Evolutionary conservation across 2,797 vertebrate genomes (phyloP).

Genomic region (Acanthurus leucopareius): DNA sequence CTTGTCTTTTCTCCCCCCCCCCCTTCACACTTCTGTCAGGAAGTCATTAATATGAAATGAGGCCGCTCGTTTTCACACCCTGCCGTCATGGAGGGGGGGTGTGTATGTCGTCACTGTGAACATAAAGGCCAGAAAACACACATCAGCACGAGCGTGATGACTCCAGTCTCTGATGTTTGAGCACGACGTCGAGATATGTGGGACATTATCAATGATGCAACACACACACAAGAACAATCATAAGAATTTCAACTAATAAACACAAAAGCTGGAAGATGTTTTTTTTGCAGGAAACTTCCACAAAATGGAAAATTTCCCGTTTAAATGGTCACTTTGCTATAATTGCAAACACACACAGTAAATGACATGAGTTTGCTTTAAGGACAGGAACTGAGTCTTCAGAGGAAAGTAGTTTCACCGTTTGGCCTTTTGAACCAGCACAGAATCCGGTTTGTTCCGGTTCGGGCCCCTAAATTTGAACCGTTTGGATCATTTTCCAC

Average conservation of each 20-base stretch:
- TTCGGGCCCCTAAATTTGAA: no score
- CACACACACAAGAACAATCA: not conserved
- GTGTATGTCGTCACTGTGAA: not conserved
- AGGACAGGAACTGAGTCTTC: no score
- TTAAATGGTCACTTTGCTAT: no score
- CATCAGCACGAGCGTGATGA: not conserved
- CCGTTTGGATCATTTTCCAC: no score
- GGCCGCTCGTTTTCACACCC: slow-evolving; percentile 32
- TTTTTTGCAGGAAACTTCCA: not conserved
- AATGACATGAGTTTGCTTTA: no score
- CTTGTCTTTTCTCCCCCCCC: slow-evolving; percentile 38
- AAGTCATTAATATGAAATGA: slow-evolving; percentile 70
- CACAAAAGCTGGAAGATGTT: not conserved
- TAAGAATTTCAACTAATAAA: not conserved
- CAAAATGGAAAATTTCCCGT: not conserved
- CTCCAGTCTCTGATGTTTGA: not conserved
- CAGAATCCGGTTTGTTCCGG: no score
- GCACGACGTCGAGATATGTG: no score
- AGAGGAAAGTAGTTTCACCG: no score
- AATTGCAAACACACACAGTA: no score
- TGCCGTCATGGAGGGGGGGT: slow-evolving; percentile 1
- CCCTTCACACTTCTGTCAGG: slow-evolving; percentile 44
- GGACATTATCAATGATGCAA: not conserved
- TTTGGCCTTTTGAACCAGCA: no score
- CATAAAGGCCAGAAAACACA: not conserved